Evolutionary conservation across 2,113 vertebrate species (phyloP).

Genomic region (Salvelinus fontinalis): DNA sequence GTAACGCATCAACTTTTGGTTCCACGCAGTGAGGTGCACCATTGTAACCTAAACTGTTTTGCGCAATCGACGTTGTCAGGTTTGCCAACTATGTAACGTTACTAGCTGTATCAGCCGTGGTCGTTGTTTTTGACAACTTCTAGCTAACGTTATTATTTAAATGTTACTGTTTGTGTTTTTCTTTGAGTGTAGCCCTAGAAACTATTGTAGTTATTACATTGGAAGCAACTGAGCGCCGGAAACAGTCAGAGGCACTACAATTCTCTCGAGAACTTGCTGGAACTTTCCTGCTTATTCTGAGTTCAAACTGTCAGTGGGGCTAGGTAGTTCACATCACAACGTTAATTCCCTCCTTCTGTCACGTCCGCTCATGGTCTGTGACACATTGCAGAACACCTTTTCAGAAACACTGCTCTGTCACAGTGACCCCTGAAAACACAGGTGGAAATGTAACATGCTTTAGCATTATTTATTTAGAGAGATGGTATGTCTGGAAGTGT

Average conservation of each 20-base stretch:
- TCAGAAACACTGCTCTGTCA: neutral
- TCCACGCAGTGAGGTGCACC: neutral
- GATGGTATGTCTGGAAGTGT: no score
- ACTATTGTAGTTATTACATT: neutral
- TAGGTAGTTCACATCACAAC: neutral
- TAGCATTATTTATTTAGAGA: neutral
- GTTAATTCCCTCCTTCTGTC: neutral
- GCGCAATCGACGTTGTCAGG: neutral
- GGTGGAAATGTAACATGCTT: neutral
- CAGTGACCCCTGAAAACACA: neutral
- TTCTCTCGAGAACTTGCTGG: neutral
- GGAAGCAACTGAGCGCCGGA: neutral
- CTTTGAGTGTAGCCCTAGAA: neutral
- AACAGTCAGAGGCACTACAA: neutral
- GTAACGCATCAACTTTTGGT: slow-evolving; percentile 51
- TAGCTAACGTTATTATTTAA: no score
- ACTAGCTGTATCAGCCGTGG: neutral
- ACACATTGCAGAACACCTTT: neutral
- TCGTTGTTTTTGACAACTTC: neutral
- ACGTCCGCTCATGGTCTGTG: neutral
- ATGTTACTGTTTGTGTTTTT: neutral
- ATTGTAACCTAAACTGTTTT: neutral
- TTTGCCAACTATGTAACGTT: neutral
- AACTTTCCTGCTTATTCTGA: slow-evolving; percentile 5
- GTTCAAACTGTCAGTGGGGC: neutral